Evolutionary conservation across 92 coral and sea anemone species (phyloP).

Genomic region (Actinernus sp.): DNA sequence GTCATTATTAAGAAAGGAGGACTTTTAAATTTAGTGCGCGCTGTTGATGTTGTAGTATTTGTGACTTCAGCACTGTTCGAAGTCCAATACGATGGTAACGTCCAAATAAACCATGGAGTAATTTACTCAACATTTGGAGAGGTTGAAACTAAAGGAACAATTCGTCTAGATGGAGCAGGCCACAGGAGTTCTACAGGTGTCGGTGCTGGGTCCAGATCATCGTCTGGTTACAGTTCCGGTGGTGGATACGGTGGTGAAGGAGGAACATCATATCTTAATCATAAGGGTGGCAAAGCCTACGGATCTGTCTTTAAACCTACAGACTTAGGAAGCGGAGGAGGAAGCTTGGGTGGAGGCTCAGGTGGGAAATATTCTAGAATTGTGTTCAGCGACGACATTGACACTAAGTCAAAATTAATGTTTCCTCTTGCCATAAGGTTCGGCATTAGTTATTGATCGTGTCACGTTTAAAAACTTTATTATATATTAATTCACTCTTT

Average conservation of each 20-base stretch:
- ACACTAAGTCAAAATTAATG: too few species aligned
- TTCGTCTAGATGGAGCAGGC: conserved; percentile 90
- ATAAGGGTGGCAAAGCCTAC: conserved; percentile 79
- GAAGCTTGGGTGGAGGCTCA: conserved; percentile 76
- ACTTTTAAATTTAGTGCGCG: conserved; percentile 75
- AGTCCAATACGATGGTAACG: conserved; percentile 84
- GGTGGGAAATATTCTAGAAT: conserved; percentile 25
- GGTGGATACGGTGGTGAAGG: conserved; percentile 96
- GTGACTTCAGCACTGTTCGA: conserved; percentile 90
- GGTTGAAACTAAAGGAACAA: conserved; percentile 82
- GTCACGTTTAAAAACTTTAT: too few species aligned
- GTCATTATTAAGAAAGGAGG: conserved; percentile 90
- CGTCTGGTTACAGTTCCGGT: conserved; percentile 64
- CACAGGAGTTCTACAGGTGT: conserved; percentile 70
- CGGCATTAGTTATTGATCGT: too few species aligned
- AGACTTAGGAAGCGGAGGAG: conserved; percentile 94
- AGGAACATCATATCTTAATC: conserved; percentile 26
- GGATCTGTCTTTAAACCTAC: conserved; percentile 90
- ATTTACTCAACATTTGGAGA: conserved; percentile 84
- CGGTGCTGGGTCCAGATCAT: conserved; percentile 79
- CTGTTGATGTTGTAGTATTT: conserved; percentile 62
- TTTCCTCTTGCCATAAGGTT: too few species aligned
- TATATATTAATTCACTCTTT: too few species aligned
- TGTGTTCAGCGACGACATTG: too few species aligned
- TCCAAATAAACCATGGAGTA: conserved; percentile 85